Percentiles rank a stretch among this genome's conserved stretches.
Evolutionary conservation across 2,113 vertebrate genomes (phyloP).

Genomic region (Arothron firmamentum): DNA sequence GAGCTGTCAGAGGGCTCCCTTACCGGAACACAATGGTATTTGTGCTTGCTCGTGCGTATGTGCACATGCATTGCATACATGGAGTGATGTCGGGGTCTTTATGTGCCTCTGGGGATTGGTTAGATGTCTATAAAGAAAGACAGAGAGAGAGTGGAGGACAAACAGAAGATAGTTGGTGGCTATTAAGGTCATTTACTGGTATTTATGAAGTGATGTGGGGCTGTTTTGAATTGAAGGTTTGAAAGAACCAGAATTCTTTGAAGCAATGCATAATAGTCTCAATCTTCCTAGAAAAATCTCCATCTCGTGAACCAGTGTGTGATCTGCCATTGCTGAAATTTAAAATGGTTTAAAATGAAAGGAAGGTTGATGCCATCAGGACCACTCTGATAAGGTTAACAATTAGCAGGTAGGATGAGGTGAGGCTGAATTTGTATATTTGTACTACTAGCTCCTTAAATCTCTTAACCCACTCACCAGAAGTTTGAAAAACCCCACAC

Average conservation of each 20-base stretch:
- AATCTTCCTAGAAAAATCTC: too few species aligned
- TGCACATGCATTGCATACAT: constrained; percentile 7
- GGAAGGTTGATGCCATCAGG: too few species aligned
- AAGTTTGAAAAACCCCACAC: too few species aligned
- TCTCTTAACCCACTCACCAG: too few species aligned
- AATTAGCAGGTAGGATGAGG: too few species aligned
- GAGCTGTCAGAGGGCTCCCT: constrained; percentile 52
- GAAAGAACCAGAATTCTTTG: neutral
- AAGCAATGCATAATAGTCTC: neutral
- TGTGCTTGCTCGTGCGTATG: neutral
- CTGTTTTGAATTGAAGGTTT: neutral
- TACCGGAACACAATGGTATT: constrained; percentile 38
- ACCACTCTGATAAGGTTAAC: too few species aligned
- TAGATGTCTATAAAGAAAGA: constrained; percentile 16
- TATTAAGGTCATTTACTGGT: constrained; percentile 1
- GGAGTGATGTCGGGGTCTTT: constrained; percentile 22
- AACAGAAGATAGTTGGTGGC: constrained; percentile 2
- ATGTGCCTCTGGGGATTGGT: constrained; percentile 18
- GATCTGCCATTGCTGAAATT: too few species aligned
- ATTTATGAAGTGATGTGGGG: neutral
- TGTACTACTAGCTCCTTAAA: too few species aligned
- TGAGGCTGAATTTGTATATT: too few species aligned
- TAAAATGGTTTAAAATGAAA: too few species aligned
- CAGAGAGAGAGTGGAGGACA: constrained; percentile 21
- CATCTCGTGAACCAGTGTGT: too few species aligned